Evolutionary conservation across 2,113 vertebrate genomes (phyloP), one percentile per base, ranked within the genome.

Genomic region (Pardalotus punctatus): DNA sequence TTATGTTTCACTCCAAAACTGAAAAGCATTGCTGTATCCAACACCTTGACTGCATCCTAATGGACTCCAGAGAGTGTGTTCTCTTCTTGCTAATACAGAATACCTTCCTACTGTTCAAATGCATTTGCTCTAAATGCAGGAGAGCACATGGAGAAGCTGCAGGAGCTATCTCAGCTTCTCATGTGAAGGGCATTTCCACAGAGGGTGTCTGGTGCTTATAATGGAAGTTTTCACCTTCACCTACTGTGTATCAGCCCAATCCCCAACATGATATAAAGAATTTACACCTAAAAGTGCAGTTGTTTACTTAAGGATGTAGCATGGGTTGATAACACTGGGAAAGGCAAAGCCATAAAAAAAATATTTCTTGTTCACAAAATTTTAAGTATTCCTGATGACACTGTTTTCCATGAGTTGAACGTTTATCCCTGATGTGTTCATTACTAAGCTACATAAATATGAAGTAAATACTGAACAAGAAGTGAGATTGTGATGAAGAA

Each of bases 121-220:
- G 3, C 45, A 14, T 22, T 9, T 11, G 8, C 14, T 27, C 20
- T 62, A 24, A 43, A 27, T 8, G 10, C 35, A 74, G 47, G 15
- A 57, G 7, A 53, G 10, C 38, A 38, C 1, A 0, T 36, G 27
- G 51, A 74, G 65, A 84, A 73, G 25, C 40, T 6, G 3, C 36
- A 71, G 70, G 71, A 79, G 22, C 6, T 47, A 22, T 17, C 51
- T 67, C 53, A 82, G 27, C n/a, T 27, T 20, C 22, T 69, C 16
- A 14, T 10, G 9, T 22, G 40, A 43, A 36, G 3, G 5, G 8
- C 20, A 42, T 82, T 82, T 76, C 28, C 28, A 71, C 21, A 24
- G 45, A 22, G 18, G 3, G 15, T 33, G 2, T 16, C 15, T 38
- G 5, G 11, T 53, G 42, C 3, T 40, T 22, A 48, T 0, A 6